Evolutionary conservation across 1,140 invertebrate genomes (phyloP), one percentile per base, ranked within the genome.

Genomic region (Chlorops oryzae): DNA sequence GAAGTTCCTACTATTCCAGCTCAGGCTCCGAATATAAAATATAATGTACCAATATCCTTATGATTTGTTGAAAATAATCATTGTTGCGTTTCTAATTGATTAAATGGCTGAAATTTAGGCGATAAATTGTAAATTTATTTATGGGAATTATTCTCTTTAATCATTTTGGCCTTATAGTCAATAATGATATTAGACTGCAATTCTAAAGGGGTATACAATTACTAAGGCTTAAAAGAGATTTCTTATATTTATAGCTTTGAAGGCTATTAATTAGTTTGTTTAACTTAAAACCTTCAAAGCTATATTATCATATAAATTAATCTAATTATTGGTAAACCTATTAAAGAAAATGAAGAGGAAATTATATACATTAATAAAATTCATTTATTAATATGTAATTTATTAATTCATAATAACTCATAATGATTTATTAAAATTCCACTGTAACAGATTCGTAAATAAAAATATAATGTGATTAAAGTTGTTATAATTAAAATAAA

Each of bases 41-140:
- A 87, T 74, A 86, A 69, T 37, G 79, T 83, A 59, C 82, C 83
- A 80, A 87, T 86, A 79, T 86, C 79, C 75, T 85, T 86, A 75
- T 86, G 84, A 75, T 86, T 86, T 57, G 82, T 85, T 51, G 82
- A 85, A 68, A 75, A 81, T 57, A 84, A 57, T 71, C 77, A 80
- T 76, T 78, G 70, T 76, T 72, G 62, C 65, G 54, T n/a, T n/a
- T n/a, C n/a, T n/a, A n/a, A 60, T 74, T 66, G 52, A 57, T 76
- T 73, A 75, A 74, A 70, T 78, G 75, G 72, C 74, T 73, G 74
- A 76, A 67, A 27, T 43, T 70, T 76, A 77, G 70, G 75, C 70
- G 51, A 69, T 76, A 77, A 71, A 77, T 70, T 77, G 74, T 76
- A 76, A 77, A 77, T 78, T 73, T 76, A 75, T 75, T 70, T 65